Base-by-base conservation (phyloP, 2,113 vertebrate species). In the Sander lucioperca region DNA sequence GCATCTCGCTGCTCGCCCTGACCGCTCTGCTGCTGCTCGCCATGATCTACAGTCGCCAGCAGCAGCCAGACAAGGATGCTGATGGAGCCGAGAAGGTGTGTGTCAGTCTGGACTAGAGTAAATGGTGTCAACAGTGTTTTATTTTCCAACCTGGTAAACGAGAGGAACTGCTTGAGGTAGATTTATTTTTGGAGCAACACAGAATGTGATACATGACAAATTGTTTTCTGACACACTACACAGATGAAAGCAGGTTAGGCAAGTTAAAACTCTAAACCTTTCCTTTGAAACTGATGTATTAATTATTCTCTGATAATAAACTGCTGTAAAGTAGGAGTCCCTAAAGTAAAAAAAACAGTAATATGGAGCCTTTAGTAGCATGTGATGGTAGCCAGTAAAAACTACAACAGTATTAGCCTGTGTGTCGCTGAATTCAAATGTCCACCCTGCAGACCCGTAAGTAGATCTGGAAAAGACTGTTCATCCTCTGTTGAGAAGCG, bases 21-120 rank as follows among this genome's bases (percentile, higher is more conserved):
- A 96, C 96, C 0, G 96, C 96, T 4, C 92, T 98, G 73, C 91
- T 97, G 45, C 90, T 98, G 64, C 85, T 96, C 0, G 91, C 94
- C 80, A 95, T 97, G 95, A 98, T 98, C 87, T 97, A 96, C 86
- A 95, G 96, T 23, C 95, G 96, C 1, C 96, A 96, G 27, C 92
- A 94, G 8, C 94, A 95, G 53, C 85, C 94, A 62, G 94, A 95
- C 77, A 96, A 96, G 89, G 95, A 94, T 14, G 78, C 92, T 0
- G 90, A 92, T 15, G 87, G 82, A 3, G 83, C 68, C 73, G 93
- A 93, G 65, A 95, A 96, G 21, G 93, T 93, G 50, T 39, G 82
- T 82, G 57, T 70, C 6, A 47, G 21, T 51, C 13, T 50, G 50
- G 36, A 36, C 21, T 56, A 53, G 16, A 62, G 13, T 50, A 67